These are phyloP conservation scores for Drosophila cardini DNA, from an alignment of 1,140 invertebrate genomes.

Conservation along the genomic window DNA sequence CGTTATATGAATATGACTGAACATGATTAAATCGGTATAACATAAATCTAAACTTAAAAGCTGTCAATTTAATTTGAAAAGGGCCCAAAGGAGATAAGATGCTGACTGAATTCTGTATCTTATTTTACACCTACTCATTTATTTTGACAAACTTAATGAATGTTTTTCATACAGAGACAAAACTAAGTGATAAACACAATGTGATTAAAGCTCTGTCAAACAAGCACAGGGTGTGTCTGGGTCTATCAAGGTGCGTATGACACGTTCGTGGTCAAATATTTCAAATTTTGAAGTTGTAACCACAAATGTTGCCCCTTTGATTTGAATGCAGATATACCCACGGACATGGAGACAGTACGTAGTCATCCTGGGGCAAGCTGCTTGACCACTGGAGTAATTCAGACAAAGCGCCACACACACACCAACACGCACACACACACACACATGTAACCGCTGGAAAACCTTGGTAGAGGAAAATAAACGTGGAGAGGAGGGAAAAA, in stretches of 20 bases:
- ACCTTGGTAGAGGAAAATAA: constrained; percentile 1
- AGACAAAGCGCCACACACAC: constrained; percentile 23
- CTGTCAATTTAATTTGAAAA: neutral
- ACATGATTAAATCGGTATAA: neutral
- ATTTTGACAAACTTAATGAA: too few species aligned
- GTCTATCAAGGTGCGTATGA: too few species aligned
- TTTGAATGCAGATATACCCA: constrained; percentile 34
- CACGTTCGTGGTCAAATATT: constrained; percentile 1
- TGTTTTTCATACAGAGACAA: too few species aligned
- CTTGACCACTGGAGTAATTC: constrained; percentile 41
- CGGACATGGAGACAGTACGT: constrained; percentile 25
- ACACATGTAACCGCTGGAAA: neutral
- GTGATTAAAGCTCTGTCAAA: too few species aligned
- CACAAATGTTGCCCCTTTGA: neutral
- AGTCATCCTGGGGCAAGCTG: neutral
- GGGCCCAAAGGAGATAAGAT: too few species aligned
- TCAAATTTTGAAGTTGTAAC: neutral
- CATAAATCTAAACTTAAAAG: neutral
- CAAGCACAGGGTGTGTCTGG: too few species aligned
- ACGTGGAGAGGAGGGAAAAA: constrained; percentile 15
- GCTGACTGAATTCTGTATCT: neutral
- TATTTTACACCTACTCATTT: neutral
- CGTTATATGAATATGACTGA: neutral
- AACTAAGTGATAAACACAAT: too few species aligned
- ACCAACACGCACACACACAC: neutral